Evolutionary conservation across 2,888 invertebrate genomes (phyloP).

Genomic region (Ectemnius cavifrons): DNA sequence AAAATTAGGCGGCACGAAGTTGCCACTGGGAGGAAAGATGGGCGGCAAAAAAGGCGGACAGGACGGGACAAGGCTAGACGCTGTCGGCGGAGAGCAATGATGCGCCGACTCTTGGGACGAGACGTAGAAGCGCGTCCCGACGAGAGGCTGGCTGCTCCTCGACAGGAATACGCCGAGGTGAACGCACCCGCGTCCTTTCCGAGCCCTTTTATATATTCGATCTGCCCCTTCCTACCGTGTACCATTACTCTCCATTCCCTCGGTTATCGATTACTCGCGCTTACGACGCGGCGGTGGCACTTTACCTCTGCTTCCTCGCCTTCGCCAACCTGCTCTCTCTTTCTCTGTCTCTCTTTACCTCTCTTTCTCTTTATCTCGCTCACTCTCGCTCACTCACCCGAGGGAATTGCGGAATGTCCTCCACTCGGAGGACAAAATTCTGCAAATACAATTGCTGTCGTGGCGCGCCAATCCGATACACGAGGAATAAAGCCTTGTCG

Average conservation of each 20-base stretch:
- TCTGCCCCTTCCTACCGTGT: slow-evolving; percentile 43
- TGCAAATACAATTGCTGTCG: too few species aligned
- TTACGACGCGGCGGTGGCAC: slow-evolving; percentile 38
- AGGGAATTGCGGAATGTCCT: too few species aligned
- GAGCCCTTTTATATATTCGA: slow-evolving; percentile 51
- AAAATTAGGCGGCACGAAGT: background rate
- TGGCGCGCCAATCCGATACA: too few species aligned
- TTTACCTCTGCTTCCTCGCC: slow-evolving; percentile 15
- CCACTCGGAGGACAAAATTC: too few species aligned
- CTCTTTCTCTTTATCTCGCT: too few species aligned
- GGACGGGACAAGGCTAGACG: too few species aligned
- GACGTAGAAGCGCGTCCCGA: slow-evolving; percentile 11
- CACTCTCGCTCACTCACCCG: too few species aligned
- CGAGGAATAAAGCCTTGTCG: too few species aligned
- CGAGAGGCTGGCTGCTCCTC: slow-evolving; percentile 27
- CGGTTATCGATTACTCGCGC: slow-evolving; percentile 53
- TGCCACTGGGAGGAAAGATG: background rate
- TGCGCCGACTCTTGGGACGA: too few species aligned
- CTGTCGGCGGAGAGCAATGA: too few species aligned
- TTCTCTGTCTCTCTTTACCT: background rate
- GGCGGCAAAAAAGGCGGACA: background rate
- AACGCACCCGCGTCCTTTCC: slow-evolving; percentile 54
- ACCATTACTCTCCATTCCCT: slow-evolving; percentile 54
- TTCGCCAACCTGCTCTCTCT: background rate
- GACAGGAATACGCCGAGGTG: slow-evolving; percentile 46